Conservation (phyloP, 2,113 vertebrate species). For the Rhinoderma darwinii region DNA sequence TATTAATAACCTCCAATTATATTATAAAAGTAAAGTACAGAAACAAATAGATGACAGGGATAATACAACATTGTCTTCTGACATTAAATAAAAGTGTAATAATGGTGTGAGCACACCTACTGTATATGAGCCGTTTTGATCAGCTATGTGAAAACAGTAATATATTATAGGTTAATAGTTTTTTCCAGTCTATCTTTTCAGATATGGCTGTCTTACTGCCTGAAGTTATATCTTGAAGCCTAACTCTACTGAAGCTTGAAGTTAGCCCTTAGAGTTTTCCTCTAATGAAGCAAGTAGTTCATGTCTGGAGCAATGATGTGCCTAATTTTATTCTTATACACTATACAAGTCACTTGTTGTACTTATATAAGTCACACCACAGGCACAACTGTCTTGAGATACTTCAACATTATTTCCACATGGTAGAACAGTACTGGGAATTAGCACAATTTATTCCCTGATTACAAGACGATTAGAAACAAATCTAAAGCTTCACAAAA, state of each 20-base stretch:
- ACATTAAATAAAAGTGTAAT: not conserved
- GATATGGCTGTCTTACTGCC: not conserved
- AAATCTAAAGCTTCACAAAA: conserved; percentile 8
- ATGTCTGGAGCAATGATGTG: conserved; percentile 21
- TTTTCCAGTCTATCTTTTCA: not conserved
- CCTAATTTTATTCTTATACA: not conserved
- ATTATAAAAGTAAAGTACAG: not conserved
- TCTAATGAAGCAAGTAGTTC: conserved; percentile 24
- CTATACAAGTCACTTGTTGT: conserved; percentile 13
- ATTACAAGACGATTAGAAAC: conserved; percentile 16
- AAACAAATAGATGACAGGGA: not conserved
- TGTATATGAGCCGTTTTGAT: not conserved
- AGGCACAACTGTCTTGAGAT: conserved; percentile 11
- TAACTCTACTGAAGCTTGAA: conserved; percentile 20
- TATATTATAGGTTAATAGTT: not conserved
- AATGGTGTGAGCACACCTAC: not conserved
- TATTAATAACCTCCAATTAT: conserved; percentile 7
- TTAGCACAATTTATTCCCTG: conserved; percentile 23
- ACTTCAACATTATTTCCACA: conserved; percentile 23
- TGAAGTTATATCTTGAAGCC: conserved; percentile 13
- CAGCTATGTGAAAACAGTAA: not conserved
- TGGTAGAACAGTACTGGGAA: conserved; percentile 22
- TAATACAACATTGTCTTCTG: not conserved
- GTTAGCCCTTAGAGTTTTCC: conserved; percentile 25
- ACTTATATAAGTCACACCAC: conserved; percentile 13